phyloP scores from a whole-genome alignment of 1,140 invertebrate genomes.

The Mizuhopecten yessoensis region DNA sequence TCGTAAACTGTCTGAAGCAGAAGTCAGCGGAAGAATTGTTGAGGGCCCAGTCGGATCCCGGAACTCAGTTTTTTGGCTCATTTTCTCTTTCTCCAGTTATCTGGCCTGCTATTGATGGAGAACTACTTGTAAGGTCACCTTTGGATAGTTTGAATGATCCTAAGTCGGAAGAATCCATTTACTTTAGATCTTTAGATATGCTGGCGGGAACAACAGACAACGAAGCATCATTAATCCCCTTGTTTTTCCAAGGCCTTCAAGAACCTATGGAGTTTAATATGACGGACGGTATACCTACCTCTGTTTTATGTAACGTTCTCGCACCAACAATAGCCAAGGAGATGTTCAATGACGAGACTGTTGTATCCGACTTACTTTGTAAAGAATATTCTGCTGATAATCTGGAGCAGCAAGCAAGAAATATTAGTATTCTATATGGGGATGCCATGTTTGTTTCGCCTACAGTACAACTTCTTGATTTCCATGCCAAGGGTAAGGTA shows the following conservation, averaged over 20 bases:
- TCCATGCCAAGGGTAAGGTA: constrained; percentile 50
- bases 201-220: constrained; percentile 58
- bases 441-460: constrained; percentile 61
- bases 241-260: constrained; percentile 43
- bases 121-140: constrained; percentile 50
- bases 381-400: constrained; percentile 46
- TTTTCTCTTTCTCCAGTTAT: not conserved
- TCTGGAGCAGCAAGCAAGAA: constrained; percentile 53
- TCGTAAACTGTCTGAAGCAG: constrained; percentile 42
- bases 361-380: constrained; percentile 54
- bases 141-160: constrained; percentile 7
- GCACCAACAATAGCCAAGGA: constrained; percentile 54
- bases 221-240: constrained; percentile 52
- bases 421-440: constrained; percentile 52
- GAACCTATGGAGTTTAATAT: constrained; percentile 50
- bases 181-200: constrained; percentile 59
- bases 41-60: not conserved
- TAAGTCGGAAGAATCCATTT: constrained; percentile 27
- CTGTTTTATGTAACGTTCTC: constrained; percentile 56
- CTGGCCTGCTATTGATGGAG: constrained; percentile 58
- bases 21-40: constrained; percentile 14
- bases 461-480: constrained; percentile 41
- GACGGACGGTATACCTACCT: constrained; percentile 53
- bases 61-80: not conserved
- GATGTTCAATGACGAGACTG: constrained; percentile 44